Conservation (phyloP, 2,888 invertebrate species). For the Microctonus aethiopoides region DNA sequence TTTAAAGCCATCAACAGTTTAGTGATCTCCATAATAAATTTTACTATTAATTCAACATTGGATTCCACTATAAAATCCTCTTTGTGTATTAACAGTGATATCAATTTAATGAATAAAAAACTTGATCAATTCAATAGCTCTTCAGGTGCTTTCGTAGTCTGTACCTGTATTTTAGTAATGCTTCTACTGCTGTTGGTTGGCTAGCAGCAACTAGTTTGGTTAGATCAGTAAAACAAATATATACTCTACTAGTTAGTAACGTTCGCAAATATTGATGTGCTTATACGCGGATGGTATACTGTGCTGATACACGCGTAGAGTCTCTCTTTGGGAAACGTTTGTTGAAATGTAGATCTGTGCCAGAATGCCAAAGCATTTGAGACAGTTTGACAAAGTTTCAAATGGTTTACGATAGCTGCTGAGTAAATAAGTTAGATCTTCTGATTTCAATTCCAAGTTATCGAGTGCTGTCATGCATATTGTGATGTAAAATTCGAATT, state of each 20-base stretch:
- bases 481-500: too few species aligned
- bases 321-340: not conserved
- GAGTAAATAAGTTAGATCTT: too few species aligned
- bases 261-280: constrained; percentile 57
- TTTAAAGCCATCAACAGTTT: too few species aligned
- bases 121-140: too few species aligned
- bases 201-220: constrained; percentile 10
- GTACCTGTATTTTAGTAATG: constrained; percentile 9
- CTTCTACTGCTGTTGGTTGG: constrained; percentile 14
- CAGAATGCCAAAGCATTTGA: constrained; percentile 10
- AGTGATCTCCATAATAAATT: too few species aligned
- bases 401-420: not conserved
- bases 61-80: too few species aligned
- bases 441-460: too few species aligned
- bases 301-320: constrained; percentile 30
- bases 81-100: too few species aligned
- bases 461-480: too few species aligned
- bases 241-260: constrained; percentile 58
- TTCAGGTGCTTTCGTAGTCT: constrained; percentile 2
- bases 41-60: too few species aligned
- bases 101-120: too few species aligned
- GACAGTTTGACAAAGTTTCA: constrained; percentile 26
- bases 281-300: constrained; percentile 38
- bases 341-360: constrained; percentile 18
- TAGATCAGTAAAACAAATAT: constrained; percentile 56